Conservation (phyloP, 2,797 vertebrate species). For the Xenentodon cancila region DNA sequence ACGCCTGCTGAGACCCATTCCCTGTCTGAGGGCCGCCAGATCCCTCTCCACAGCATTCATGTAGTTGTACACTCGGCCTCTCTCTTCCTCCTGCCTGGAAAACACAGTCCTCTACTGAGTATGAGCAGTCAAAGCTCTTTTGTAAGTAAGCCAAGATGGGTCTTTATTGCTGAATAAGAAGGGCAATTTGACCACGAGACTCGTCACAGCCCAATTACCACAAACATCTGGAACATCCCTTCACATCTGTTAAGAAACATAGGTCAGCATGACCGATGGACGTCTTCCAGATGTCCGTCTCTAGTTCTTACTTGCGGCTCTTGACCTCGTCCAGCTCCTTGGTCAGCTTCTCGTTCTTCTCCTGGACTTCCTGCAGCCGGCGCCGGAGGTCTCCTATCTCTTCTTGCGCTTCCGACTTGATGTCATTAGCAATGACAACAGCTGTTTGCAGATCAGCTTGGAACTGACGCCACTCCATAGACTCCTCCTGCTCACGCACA, state of each 20-base stretch:
- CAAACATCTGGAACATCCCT: too few species aligned
- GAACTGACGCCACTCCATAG: slow-evolving; percentile 97
- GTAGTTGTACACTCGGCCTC: slow-evolving; percentile 97
- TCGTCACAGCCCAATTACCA: too few species aligned
- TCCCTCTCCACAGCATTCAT: slow-evolving; percentile 97
- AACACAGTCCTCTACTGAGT: slow-evolving; percentile 15
- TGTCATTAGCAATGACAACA: slow-evolving; percentile 96
- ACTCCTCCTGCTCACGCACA: slow-evolving; percentile 87
- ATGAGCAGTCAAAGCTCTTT: not conserved
- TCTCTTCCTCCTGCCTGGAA: slow-evolving; percentile 92
- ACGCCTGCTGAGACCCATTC: slow-evolving; percentile 93
- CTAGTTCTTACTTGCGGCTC: slow-evolving; percentile 90
- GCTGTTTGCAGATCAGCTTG: slow-evolving; percentile 96
- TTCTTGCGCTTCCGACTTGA: slow-evolving; percentile 96
- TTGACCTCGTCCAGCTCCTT: slow-evolving; percentile 95
- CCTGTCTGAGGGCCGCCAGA: slow-evolving; percentile 91
- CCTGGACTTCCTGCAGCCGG: slow-evolving; percentile 89
- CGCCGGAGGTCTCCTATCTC: slow-evolving; percentile 95
- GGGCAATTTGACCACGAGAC: too few species aligned
- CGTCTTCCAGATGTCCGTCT: not conserved
- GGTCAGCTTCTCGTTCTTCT: slow-evolving; percentile 93
- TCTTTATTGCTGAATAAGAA: not conserved
- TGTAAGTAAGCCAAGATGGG: not conserved
- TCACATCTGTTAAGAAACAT: slow-evolving; percentile 18
- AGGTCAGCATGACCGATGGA: slow-evolving; percentile 23